Evolutionary conservation across 53 echinoderm and acorn worm species (phyloP).

Genomic region (Echinarachnius parma): DNA sequence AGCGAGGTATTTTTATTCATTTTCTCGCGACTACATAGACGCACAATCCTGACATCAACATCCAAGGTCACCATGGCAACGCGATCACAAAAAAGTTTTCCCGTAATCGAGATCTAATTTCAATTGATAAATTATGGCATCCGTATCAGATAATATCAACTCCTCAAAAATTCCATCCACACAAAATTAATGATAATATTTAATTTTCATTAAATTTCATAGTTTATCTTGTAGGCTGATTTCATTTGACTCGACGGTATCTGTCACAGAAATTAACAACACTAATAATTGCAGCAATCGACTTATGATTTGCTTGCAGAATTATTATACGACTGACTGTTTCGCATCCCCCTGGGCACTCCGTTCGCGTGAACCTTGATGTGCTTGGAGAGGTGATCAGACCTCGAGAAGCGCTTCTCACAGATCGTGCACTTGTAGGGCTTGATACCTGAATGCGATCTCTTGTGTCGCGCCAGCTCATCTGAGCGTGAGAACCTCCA

Average conservation of each 20-base stretch:
- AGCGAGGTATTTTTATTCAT: background rate
- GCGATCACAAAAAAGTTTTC: background rate
- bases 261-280: no score
- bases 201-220: no score
- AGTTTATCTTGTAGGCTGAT: no score
- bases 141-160: background rate
- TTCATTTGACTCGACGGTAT: no score
- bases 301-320: no score
- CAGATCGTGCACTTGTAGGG: conserved; percentile 96
- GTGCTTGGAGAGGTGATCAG: conserved; percentile 95
- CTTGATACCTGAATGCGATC: conserved; percentile 95
- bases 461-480: conserved; percentile 93
- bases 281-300: no score
- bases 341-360: conserved; percentile 67
- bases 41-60: no score
- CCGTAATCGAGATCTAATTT: background rate
- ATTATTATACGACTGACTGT: conserved; percentile 28
- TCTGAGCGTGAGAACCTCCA: conserved; percentile 98
- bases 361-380: conserved; percentile 94
- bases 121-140: background rate
- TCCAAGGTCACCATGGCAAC: no score
- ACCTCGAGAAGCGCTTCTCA: conserved; percentile 93
- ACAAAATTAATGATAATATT: no score
- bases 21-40: background rate
- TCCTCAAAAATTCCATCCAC: background rate